Evolutionary conservation across 2,797 vertebrate genomes (phyloP), one percentile per base, ranked within the genome.

Genomic region (Poecilia wingei): DNA sequence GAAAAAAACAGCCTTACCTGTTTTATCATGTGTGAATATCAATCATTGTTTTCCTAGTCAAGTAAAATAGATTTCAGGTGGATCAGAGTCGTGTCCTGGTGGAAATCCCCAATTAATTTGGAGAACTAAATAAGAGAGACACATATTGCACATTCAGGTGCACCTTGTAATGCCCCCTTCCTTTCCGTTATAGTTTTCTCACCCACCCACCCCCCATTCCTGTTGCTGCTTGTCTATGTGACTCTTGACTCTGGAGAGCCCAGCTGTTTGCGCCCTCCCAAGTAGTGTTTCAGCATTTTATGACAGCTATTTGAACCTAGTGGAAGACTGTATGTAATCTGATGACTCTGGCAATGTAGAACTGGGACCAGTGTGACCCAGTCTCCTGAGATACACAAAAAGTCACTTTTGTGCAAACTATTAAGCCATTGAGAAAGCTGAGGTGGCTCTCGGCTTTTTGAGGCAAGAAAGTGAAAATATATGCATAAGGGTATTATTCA

Each of bases 201-300:
- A 45, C 75, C 59, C 13, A 0, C 72, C 84, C 83, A 33, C 47
- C 66, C 66, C 59, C 72, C 5, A 75, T 93, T 95, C 94, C 83
- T 94, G 91, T 92, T 72, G 6, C 86, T 92, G 93, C 94, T 82
- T 94, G 95, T 93, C 94, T 91, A 92, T 88, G 94, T 94, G 93
- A 74, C 91, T 92, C 93, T 76, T 91, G 92, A 93, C 92, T 94
- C 89, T 89, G 89, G 69, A 89, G 88, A 91, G 87, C 92, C 94
- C 95, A 95, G 94, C 94, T 96, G 94, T 95, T 94, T 93, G 92
- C 81, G 91, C 93, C 94, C 94, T 95, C 94, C 93, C 94, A 96
- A 94, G 95, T 94, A 93, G 94, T 92, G 86, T 92, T 94, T 91
- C 92, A 90, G 92, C 86, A 83, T 91, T 95, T 96, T 95, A 96